A percentile compares a stretch with the other conserved stretches of the same genome.
These are phyloP conservation scores for Ibidorhyncha struthersii DNA, from an alignment of 2,113 vertebrate species.

Conservation along the genomic window DNA sequence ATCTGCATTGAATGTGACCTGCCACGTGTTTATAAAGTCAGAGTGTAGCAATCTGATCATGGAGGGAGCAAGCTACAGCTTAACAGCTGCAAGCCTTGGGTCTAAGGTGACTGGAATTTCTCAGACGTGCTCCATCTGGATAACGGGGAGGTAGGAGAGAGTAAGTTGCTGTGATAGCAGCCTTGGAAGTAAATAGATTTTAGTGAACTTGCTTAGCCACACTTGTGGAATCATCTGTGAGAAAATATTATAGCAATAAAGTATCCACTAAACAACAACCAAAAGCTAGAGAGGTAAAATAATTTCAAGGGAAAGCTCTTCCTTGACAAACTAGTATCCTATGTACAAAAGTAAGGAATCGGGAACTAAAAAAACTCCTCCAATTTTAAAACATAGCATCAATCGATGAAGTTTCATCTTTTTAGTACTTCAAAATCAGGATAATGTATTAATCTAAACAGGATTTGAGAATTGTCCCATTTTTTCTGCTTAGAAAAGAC, in stretches of 20 bases:
- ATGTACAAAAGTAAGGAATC: background rate
- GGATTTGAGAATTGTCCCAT: background rate
- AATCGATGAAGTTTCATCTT: background rate
- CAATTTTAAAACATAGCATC: background rate
- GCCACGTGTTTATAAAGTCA: background rate
- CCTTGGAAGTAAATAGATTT: background rate
- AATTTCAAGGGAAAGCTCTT: background rate
- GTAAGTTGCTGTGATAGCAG: background rate
- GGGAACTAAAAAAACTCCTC: background rate
- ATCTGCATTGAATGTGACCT: constrained; percentile 31
- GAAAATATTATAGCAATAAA: background rate
- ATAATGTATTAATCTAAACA: background rate
- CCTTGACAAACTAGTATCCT: background rate
- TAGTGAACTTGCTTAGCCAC: background rate
- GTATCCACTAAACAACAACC: background rate
- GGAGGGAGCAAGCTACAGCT: background rate
- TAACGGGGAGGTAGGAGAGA: background rate
- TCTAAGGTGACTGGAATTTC: constrained; percentile 32
- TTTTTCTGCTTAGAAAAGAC: background rate
- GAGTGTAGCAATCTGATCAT: background rate
- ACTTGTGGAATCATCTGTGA: background rate
- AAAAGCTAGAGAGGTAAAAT: background rate
- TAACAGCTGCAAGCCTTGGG: constrained; percentile 15
- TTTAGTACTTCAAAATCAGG: background rate
- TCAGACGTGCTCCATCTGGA: background rate